Evolutionary conservation across 2,113 vertebrate genomes (phyloP), one percentile per base, ranked within the genome.

Genomic region (Pygoscelis antarcticus): DNA sequence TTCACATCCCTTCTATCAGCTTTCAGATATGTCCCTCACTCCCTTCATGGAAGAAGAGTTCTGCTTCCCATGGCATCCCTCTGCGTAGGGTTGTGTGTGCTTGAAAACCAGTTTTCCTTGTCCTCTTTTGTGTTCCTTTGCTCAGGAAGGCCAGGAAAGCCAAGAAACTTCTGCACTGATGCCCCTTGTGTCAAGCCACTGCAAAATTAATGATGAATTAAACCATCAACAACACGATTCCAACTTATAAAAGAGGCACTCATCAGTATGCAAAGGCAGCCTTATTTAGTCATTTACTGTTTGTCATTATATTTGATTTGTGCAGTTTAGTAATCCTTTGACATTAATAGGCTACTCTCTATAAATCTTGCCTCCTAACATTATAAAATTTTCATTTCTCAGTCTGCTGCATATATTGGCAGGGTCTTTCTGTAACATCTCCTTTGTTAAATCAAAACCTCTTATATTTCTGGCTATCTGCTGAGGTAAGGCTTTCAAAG

Each of bases 141-240:
- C 44, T 84, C 36, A 44, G 64, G 38, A 88, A 65, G n/a, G 49
- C 17, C 16, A 84, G n/a, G 16, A 83, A 61, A 70, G 29, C 34
- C 60, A 51, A 95, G 52, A 69, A n/a, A 26, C 36, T 79, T 89
- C 34, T 70, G 10, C 32, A n/a, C 6, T 0, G 0, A 40, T 42
- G 19, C 16, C 21, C 13, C 15, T 58, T 49, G 16, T 78, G 36
- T 71, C 74, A 87, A 71, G 13, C 29, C 23, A 44, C 57, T 87
- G 30, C 26, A 89, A 91, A 94, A 89, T 80, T 90, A 89, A 46
- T 76, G 42, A 62, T 79, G 34, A 70, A 65, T 92, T 93, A 85
- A 89, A 49, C 22, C 18, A 62, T 55, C 46, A 62, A 3, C 38
- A 82, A 36, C 51, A 74, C 29, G 87, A 68, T 66, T 93, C 40